phyloP scores from a whole-genome alignment of 2,888 invertebrate species.

The Cerceris rybyensis region DNA sequence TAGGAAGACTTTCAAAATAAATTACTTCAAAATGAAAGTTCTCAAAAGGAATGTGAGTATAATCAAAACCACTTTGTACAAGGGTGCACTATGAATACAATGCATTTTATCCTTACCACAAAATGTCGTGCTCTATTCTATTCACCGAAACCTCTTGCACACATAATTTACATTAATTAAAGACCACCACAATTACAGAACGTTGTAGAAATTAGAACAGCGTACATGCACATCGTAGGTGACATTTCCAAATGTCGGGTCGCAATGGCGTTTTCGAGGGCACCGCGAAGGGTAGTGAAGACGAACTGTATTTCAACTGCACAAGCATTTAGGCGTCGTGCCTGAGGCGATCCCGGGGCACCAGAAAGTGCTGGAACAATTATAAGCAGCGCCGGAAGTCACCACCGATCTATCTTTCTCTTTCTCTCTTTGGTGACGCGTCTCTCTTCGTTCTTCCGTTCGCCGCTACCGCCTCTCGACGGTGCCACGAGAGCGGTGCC shows the following conservation, averaged over 20 bases:
- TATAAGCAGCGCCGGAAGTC: conserved; percentile 78
- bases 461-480: conserved; percentile 43
- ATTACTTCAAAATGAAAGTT: too few relatives aligned
- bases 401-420: conserved; percentile 56
- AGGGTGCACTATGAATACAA: too few relatives aligned
- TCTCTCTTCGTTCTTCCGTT: conserved; percentile 54
- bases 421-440: conserved; percentile 32
- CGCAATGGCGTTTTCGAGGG: conserved; percentile 38
- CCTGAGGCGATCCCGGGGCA: conserved; percentile 66
- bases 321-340: conserved; percentile 71
- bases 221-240: background rate
- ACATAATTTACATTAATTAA: background rate
- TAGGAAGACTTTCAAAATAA: too few relatives aligned
- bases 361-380: conserved; percentile 71
- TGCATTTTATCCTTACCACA: too few relatives aligned
- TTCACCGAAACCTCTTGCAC: background rate
- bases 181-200: background rate
- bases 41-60: too few relatives aligned
- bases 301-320: conserved; percentile 59
- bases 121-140: background rate
- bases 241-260: conserved; percentile 20
- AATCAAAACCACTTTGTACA: too few relatives aligned
- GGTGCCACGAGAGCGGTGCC: conserved; percentile 16
- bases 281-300: conserved; percentile 45
- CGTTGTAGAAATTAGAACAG: background rate